Base-by-base conservation (phyloP, 1,140 invertebrate genomes). In the Druon quercuslanigerum region DNA sequence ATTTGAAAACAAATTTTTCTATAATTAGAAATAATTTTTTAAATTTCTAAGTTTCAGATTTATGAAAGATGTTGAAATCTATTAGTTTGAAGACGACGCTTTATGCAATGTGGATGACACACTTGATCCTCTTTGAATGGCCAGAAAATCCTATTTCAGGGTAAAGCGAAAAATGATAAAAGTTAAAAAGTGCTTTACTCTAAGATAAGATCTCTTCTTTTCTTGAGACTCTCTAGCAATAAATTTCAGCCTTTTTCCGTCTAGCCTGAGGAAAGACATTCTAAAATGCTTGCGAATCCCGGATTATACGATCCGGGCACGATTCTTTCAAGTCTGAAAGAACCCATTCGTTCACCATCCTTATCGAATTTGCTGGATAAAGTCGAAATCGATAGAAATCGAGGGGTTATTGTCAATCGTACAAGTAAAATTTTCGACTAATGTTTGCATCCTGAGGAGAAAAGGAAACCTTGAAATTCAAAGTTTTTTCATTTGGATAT, bases 311-410 rank as follows among this genome's bases (percentile, higher is more conserved):
- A 60, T 60, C 57, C 25, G 57, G 57, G 57, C 19, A 33, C 57
- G 33, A 25, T 60, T 60, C 57, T 60, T 60, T 60, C 33, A 60
- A 60, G 57, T 60, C 57, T 20, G 20, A 60, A 60, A 60, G 57
- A 60, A 60, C 20, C 57, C 57, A 60, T 60, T 60, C 57, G 57
- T 33, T 60, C 33, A 20, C 20, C 14, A 60, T 60, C 20, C 57
- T 60, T 60, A 60, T 60, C 57, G 57, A 60, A 60, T n/a, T 60
- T 60, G 57, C 57, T 60, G 57, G 20, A 60, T 60, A 60, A 60
- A 60, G 57, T 60, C 57, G 33, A 60, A 60, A 60, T 60, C 57
- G 57, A 60, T 60, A 60, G 57, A 60, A 60, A 60, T 60, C 57
- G 33, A 60, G 9, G 33, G 57, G 57, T 14, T 60, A 60, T 60